Evolutionary conservation across 2,797 vertebrate species (phyloP).

Genomic region (Erethizon dorsatum): DNA sequence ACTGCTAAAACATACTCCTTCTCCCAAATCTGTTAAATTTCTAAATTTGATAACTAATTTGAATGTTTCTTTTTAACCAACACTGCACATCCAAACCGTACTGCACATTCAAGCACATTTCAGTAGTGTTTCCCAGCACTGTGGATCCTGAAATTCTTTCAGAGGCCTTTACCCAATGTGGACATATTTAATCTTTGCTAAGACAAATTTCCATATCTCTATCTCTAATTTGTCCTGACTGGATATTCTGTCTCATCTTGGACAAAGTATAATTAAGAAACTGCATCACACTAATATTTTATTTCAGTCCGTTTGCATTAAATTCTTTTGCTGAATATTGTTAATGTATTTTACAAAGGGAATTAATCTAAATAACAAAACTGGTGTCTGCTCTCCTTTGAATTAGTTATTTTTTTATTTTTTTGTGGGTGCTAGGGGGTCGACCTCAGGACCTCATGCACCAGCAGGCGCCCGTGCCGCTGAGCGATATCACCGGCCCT

Average conservation of each 20-base stretch:
- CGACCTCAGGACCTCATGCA: no score
- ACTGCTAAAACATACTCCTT: conserved; percentile 77
- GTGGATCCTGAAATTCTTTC: conserved; percentile 66
- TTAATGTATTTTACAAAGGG: conserved; percentile 83
- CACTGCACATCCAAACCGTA: conserved; percentile 74
- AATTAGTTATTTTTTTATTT: conserved; percentile 83
- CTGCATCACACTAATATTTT: conserved; percentile 76
- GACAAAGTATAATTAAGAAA: conserved; percentile 58
- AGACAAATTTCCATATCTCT: conserved; percentile 67
- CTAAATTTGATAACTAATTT: conserved; percentile 86
- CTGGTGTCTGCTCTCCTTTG: conserved; percentile 79
- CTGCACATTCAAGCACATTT: conserved; percentile 78
- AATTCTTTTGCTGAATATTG: conserved; percentile 81
- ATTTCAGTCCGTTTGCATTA: conserved; percentile 77
- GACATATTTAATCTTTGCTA: conserved; percentile 75
- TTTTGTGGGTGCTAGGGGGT: no score
- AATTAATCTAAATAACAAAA: conserved; percentile 86
- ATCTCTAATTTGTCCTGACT: conserved; percentile 71
- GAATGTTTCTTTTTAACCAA: conserved; percentile 84
- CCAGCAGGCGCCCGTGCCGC: no score
- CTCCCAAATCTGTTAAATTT: conserved; percentile 86
- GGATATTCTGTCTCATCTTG: conserved; percentile 60
- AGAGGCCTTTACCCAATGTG: conserved; percentile 52
- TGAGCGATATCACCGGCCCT: no score
- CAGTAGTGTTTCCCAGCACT: conserved; percentile 66